Evolutionary conservation across 2,888 invertebrate species (phyloP), one percentile per base, ranked within the genome.

Genomic region (Troides helena): DNA sequence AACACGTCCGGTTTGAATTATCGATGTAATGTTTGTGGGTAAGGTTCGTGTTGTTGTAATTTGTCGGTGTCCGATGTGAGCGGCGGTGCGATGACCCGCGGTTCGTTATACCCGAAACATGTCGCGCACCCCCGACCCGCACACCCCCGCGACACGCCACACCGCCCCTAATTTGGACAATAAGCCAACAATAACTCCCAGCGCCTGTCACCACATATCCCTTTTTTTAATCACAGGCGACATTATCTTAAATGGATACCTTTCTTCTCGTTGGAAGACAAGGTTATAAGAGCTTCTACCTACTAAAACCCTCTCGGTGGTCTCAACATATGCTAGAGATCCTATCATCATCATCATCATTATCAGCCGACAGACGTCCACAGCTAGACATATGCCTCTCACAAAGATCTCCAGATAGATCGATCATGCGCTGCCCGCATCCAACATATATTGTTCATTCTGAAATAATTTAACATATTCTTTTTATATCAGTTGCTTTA

Each of bases 101-200:
- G 69, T 69, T 69, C 69, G 61, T 69, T 69, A 69, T 59, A 63
- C 69, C 69, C 69, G 65, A 69, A 69, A 69, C 69, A 64, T 61
- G 64, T 53, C 65, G 65, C 65, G 57, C 61, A 57, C 53, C 43
- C 58, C 57, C 30, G 6, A 39, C 30, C 59, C 63, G 50, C 64
- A 61, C 76, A 39, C 30, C 59, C 63, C 36, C 64, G 64, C 76
- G 30, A 30, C 30, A 30, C 30, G 30, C 30, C 5, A 30, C 77
- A 78, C 76, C 73, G 74, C 72, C 71, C 71, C 74, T 79, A 76
- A 80, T 80, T 77, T 71, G 75, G 76, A 75, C 78, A 78, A 77
- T 78, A 76, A 77, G 71, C 67, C 67, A 30, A 5, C 30, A 30
- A 30, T 30, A 30, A 30, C 4, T 5, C 43, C 46, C 46, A 2